Evolutionary conservation across 2,888 invertebrate genomes (phyloP).

Genomic region (Mongoloraphidia duomilia): DNA sequence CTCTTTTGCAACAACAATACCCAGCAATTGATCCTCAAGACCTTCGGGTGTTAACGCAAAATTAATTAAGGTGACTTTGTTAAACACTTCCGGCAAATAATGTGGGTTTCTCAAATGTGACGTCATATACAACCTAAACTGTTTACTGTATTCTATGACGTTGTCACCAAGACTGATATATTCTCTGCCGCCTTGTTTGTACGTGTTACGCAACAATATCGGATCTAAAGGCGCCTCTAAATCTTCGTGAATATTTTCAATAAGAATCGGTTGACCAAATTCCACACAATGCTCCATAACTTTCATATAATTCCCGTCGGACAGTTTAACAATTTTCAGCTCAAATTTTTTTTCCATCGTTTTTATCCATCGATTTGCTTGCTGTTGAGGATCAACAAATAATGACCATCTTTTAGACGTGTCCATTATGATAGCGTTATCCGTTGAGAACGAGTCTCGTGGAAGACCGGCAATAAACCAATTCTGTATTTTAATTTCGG

Average conservation of each 20-base stretch:
- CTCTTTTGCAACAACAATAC: conserved; percentile 74
- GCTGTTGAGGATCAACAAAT: conserved; percentile 72
- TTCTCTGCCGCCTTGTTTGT: conserved; percentile 55
- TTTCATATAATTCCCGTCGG: conserved; percentile 61
- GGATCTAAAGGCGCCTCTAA: conserved; percentile 68
- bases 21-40: conserved; percentile 68
- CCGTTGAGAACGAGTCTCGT: conserved; percentile 65
- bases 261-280: conserved; percentile 59
- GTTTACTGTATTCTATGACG: conserved; percentile 57
- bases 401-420: conserved; percentile 65
- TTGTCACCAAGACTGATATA: conserved; percentile 68
- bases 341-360: conserved; percentile 63
- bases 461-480: conserved; percentile 76
- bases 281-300: conserved; percentile 59
- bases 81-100: conserved; percentile 70
- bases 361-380: conserved; percentile 77
- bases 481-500: conserved; percentile 73
- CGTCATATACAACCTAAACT: conserved; percentile 68
- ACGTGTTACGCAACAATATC: conserved; percentile 57
- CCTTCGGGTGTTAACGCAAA: conserved; percentile 73
- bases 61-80: conserved; percentile 70
- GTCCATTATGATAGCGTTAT: conserved; percentile 73
- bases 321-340: conserved; percentile 55
- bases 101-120: conserved; percentile 74
- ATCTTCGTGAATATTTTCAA: conserved; percentile 65